phyloP scores from a whole-genome alignment of 1,140 invertebrate species.

The Bombus soroeensis region DNA sequence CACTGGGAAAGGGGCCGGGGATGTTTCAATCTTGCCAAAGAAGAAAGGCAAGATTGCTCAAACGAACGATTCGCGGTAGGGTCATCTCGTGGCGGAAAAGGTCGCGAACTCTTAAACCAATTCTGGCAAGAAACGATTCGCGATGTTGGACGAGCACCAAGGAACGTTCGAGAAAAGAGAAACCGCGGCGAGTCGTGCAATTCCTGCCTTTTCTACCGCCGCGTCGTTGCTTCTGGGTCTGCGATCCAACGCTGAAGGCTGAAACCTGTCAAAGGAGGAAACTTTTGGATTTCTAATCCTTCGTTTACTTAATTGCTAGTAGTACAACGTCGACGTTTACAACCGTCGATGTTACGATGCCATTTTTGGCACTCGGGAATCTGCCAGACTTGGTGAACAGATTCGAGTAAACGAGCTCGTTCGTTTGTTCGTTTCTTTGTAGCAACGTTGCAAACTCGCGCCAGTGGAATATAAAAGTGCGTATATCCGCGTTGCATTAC shows the following conservation, averaged over 20 bases:
- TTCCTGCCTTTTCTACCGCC: slow-evolving; percentile 7
- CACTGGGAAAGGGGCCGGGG: not conserved
- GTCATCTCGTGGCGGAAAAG: slow-evolving; percentile 54
- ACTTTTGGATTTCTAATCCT: not conserved
- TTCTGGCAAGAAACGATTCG: slow-evolving; percentile 59
- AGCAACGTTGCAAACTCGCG: too few relatives aligned
- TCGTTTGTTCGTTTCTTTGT: too few relatives aligned
- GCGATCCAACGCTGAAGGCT: too few relatives aligned
- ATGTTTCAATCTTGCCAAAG: slow-evolving; percentile 46
- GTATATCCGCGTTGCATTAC: too few relatives aligned
- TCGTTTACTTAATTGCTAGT: too few relatives aligned
- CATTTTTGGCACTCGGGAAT: too few relatives aligned
- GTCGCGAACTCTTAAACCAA: slow-evolving; percentile 67
- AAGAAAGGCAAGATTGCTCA: slow-evolving; percentile 37
- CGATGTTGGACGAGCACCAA: slow-evolving; percentile 65
- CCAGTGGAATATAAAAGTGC: too few relatives aligned
- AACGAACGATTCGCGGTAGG: slow-evolving; percentile 52
- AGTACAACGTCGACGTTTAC: too few relatives aligned
- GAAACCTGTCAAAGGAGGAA: not conserved
- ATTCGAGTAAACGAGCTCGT: too few relatives aligned
- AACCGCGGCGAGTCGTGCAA: slow-evolving; percentile 25
- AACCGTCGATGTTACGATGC: too few relatives aligned
- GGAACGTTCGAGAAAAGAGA: slow-evolving; percentile 26
- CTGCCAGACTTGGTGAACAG: too few relatives aligned
- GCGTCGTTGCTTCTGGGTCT: slow-evolving; percentile 19